A percentile compares a stretch with the other conserved stretches of the same genome.
Conservation (phyloP, 2,888 invertebrate genomes). For the Xestia c-nigrum region DNA sequence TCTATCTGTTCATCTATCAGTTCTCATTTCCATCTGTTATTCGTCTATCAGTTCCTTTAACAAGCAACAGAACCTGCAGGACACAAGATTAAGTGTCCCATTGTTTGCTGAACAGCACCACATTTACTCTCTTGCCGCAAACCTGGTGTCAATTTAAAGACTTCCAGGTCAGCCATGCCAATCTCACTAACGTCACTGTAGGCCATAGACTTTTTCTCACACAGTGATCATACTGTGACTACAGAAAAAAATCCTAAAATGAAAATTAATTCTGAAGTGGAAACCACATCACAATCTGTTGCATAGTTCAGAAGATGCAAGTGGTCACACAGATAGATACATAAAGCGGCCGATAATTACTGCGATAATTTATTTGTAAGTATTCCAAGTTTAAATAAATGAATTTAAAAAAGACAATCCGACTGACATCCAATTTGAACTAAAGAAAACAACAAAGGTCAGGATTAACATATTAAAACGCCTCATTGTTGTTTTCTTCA, state of each 20-base stretch:
- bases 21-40: too few relatives aligned
- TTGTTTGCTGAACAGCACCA: background rate
- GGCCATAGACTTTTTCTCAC: background rate
- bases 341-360: background rate
- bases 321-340: background rate
- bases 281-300: background rate
- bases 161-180: background rate
- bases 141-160: background rate
- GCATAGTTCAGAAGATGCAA: background rate
- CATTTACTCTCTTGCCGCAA: background rate
- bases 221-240: background rate
- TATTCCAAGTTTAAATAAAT: background rate
- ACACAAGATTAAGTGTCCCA: background rate
- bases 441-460: slow-evolving; percentile 15
- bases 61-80: background rate
- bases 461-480: slow-evolving; percentile 34
- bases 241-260: background rate
- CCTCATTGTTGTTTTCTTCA: slow-evolving; percentile 7
- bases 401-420: background rate
- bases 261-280: background rate
- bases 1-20: too few relatives aligned
- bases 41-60: background rate
- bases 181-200: background rate
- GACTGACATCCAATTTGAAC: background rate
- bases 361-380: background rate